A percentile compares a stretch with the other conserved stretches of the same genome.
These are phyloP conservation scores for Acinonyx jubatus DNA, from an alignment of 2,113 vertebrate genomes.

Conservation along the genomic window DNA sequence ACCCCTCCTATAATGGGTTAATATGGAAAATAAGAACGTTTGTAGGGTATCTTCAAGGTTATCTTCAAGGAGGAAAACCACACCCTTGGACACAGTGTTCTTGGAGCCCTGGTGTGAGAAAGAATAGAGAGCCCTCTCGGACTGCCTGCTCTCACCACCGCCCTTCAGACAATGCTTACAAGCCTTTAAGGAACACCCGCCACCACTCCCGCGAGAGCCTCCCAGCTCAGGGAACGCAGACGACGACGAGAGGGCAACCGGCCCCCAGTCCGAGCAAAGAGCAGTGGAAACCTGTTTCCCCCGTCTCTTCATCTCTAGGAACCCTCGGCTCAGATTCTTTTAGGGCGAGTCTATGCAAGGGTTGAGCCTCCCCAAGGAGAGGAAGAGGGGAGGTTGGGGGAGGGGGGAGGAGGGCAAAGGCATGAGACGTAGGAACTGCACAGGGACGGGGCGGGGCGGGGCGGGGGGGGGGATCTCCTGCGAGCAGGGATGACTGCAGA, in stretches of 20 bases:
- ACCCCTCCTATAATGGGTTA: neutral
- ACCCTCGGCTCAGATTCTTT: neutral
- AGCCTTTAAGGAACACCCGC: neutral
- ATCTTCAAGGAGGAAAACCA: slow-evolving; percentile 45
- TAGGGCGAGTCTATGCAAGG: neutral
- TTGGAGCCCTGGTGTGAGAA: neutral
- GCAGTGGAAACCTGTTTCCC: neutral
- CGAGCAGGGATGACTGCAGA: neutral
- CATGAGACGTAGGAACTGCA: neutral
- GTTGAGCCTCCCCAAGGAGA: neutral
- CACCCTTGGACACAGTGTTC: neutral
- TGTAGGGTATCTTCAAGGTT: slow-evolving; percentile 44
- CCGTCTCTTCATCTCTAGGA: neutral
- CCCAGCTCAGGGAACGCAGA: neutral
- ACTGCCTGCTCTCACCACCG: neutral
- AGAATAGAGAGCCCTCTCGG: neutral
- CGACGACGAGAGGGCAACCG: neutral
- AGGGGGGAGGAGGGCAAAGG: neutral
- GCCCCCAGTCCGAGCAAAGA: neutral
- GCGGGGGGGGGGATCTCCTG: neutral
- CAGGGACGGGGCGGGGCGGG: neutral
- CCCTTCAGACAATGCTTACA: neutral
- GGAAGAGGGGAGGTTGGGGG: neutral
- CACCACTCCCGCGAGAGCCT: neutral
- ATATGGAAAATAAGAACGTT: neutral